phyloP scores from a whole-genome alignment of 2,888 invertebrate species.

The Sinopyrophorus schimmeli region DNA sequence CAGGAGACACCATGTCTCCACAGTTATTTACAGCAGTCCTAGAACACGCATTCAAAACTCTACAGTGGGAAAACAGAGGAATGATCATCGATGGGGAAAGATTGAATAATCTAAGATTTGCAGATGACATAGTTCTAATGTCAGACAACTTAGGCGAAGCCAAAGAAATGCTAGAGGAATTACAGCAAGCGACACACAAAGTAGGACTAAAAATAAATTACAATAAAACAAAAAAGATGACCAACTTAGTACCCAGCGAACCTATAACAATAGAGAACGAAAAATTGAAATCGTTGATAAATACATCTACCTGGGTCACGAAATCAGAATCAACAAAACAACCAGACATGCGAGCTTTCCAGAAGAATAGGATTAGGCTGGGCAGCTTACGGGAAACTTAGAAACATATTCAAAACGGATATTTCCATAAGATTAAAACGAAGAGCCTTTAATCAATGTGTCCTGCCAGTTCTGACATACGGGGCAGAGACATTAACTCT shows the following conservation, averaged over 20 bases:
- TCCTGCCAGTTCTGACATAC: too few relatives aligned
- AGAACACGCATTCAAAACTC: background rate
- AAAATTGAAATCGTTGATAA: too few relatives aligned
- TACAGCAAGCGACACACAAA: conserved; percentile 1
- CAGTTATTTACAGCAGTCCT: background rate
- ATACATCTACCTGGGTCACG: too few relatives aligned
- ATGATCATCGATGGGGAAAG: background rate
- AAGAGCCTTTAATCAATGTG: too few relatives aligned
- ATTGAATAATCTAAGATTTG: background rate
- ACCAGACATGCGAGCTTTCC: too few relatives aligned
- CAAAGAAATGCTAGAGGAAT: conserved; percentile 2
- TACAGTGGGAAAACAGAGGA: conserved; percentile 1
- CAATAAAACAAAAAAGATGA: background rate
- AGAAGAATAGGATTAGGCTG: too few relatives aligned
- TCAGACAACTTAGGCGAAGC: background rate
- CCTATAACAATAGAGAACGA: too few relatives aligned
- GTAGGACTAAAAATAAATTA: background rate
- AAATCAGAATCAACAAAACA: too few relatives aligned
- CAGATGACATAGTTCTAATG: conserved; percentile 3
- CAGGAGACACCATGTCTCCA: background rate
- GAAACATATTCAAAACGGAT: too few relatives aligned
- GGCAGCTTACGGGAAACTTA: too few relatives aligned
- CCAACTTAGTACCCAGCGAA: background rate
- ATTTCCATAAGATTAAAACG: too few relatives aligned
- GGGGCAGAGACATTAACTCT: too few relatives aligned